Evolutionary conservation across 2,113 vertebrate species (phyloP).

Genomic region (Cnemophilus loriae): DNA sequence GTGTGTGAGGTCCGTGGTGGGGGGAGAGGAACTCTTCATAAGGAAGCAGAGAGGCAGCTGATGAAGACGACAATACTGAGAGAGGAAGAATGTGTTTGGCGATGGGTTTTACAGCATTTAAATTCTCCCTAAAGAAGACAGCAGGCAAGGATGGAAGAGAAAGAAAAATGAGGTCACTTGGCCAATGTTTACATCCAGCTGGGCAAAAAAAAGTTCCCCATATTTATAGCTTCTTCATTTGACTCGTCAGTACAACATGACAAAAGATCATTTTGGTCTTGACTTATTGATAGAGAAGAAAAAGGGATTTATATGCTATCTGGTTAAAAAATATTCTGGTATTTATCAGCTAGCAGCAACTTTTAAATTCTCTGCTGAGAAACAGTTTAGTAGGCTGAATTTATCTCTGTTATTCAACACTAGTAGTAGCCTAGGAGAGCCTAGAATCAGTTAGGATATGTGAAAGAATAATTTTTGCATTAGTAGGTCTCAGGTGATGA

Average conservation of each 20-base stretch:
- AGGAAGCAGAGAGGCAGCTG: background rate
- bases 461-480: conserved; percentile 57
- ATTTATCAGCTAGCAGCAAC: conserved; percentile 7
- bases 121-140: background rate
- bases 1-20: background rate
- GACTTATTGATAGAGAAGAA: background rate
- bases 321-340: background rate
- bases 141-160: background rate
- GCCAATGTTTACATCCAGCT: background rate
- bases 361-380: conserved; percentile 26
- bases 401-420: conserved; percentile 25
- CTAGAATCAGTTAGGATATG: conserved; percentile 24
- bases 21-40: background rate
- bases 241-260: background rate
- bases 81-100: background rate
- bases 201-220: background rate
- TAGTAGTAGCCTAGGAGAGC: conserved; percentile 37
- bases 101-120: background rate
- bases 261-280: conserved; percentile 45
- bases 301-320: background rate
- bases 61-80: background rate
- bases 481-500: conserved; percentile 52
- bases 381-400: conserved; percentile 3
- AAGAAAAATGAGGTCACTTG: background rate
- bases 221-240: background rate